Evolutionary conservation across 2,797 vertebrate genomes (phyloP).

Genomic region (Cryptoblepharus egeriae): DNA sequence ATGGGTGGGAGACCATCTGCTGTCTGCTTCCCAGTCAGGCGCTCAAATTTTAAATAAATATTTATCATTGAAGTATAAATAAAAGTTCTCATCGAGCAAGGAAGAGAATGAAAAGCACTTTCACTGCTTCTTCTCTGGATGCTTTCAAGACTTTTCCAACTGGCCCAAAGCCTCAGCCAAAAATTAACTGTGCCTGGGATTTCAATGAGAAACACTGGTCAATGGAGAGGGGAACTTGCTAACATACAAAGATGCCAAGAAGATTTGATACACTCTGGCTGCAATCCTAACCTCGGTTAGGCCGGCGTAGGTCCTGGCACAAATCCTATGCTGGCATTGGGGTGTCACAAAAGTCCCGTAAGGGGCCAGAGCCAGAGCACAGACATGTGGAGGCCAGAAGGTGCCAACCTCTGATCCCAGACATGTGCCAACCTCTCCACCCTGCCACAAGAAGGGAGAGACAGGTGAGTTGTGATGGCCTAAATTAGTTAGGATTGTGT

Average conservation of each 20-base stretch:
- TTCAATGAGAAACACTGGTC: background rate
- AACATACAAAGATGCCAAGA: background rate
- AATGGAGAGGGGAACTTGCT: background rate
- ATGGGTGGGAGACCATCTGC: background rate
- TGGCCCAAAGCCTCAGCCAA: slow-evolving; percentile 1
- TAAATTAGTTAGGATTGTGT: too few relatives aligned
- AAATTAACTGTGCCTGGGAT: background rate
- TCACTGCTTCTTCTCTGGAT: slow-evolving; percentile 13
- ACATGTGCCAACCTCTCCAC: too few relatives aligned
- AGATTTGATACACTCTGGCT: too few relatives aligned
- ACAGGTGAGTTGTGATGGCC: too few relatives aligned
- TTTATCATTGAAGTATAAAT: slow-evolving; percentile 61
- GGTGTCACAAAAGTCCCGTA: too few relatives aligned
- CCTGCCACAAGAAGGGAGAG: too few relatives aligned
- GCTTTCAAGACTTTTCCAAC: slow-evolving; percentile 2
- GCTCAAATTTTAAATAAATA: slow-evolving; percentile 61
- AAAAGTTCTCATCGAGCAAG: background rate
- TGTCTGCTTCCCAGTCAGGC: accelerated
- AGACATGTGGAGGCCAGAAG: too few relatives aligned
- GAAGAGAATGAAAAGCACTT: slow-evolving; percentile 45
- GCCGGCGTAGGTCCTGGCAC: too few relatives aligned
- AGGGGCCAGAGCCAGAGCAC: too few relatives aligned
- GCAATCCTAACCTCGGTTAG: too few relatives aligned
- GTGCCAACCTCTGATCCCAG: too few relatives aligned
- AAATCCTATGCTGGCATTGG: too few relatives aligned